A percentile compares a stretch with the other conserved stretches of the same genome.
These are phyloP conservation scores for Calonectris borealis DNA, from an alignment of 2,113 vertebrate species.

Conservation along the genomic window DNA sequence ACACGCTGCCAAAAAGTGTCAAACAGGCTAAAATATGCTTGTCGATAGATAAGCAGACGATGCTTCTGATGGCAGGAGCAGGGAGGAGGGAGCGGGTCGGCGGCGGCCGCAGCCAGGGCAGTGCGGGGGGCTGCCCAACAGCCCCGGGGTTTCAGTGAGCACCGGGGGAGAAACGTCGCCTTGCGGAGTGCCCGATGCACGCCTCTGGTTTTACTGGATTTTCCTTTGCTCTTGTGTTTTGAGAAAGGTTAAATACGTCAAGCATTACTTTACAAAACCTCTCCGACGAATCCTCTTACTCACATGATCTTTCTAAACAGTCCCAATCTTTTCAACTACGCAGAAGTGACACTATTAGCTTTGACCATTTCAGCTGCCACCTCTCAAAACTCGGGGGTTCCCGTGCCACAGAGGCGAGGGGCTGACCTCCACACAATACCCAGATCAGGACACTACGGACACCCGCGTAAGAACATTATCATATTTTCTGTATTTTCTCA, in stretches of 20 bases:
- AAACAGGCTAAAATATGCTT: neutral
- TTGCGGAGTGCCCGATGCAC: neutral
- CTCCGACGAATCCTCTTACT: slow-evolving; percentile 31
- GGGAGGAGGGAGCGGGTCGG: neutral
- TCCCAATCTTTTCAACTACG: neutral
- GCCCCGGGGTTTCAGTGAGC: fast-evolving
- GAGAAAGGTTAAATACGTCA: slow-evolving; percentile 28
- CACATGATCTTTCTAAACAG: slow-evolving; percentile 7
- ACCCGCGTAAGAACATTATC: neutral
- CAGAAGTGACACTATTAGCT: neutral
- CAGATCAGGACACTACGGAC: neutral
- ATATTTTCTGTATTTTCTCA: neutral
- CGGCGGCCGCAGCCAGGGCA: neutral
- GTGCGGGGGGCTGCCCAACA: neutral
- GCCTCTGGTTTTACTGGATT: neutral
- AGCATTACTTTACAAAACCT: slow-evolving; percentile 19
- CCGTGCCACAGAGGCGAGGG: fast-evolving
- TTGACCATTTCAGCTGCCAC: neutral
- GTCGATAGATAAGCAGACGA: neutral
- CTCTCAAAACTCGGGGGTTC: neutral
- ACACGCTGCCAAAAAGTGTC: neutral
- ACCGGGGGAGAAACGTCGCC: fast-evolving
- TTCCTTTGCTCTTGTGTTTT: neutral
- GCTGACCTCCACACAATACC: neutral
- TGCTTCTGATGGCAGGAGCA: neutral